Evolutionary conservation across 2,888 invertebrate genomes (phyloP).

Genomic region (Reticulitermes lucifugus): DNA sequence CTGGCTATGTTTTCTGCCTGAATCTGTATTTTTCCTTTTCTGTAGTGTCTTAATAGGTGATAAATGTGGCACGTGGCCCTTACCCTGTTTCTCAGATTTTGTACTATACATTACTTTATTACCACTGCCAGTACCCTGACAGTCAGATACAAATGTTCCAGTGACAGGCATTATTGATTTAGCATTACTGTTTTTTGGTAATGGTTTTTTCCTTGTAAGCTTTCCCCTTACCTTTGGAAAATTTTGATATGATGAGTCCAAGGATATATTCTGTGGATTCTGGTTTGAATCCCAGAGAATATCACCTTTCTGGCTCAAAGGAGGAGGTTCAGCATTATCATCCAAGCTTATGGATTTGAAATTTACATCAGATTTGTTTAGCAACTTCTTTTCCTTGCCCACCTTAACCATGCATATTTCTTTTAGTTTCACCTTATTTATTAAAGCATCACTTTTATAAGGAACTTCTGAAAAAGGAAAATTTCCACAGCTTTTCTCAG

Average conservation of each 20-base stretch:
- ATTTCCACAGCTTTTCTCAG: background rate
- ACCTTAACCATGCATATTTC: background rate
- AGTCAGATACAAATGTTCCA: background rate
- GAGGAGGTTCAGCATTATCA: background rate
- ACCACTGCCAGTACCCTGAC: background rate
- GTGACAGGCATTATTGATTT: constrained; percentile 11
- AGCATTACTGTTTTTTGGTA: background rate
- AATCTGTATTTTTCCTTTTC: constrained; percentile 9
- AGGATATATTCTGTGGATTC: background rate
- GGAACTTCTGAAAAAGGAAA: background rate
- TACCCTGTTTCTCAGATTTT: constrained; percentile 32
- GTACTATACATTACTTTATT: constrained; percentile 18
- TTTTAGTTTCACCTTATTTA: background rate
- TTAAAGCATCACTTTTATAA: background rate
- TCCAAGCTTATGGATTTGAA: background rate
- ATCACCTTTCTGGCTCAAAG: background rate
- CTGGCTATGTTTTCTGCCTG: constrained; percentile 4
- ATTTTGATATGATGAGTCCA: background rate
- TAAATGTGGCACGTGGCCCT: constrained; percentile 7
- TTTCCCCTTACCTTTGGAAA: background rate
- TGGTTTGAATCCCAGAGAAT: background rate
- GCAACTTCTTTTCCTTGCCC: background rate
- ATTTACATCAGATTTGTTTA: background rate
- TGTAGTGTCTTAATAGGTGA: constrained; percentile 2
- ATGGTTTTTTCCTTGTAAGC: background rate